These are phyloP conservation scores for Aulostomus chinensis DNA, from an alignment of 2,797 vertebrate genomes.

Conservation along the genomic window DNA sequence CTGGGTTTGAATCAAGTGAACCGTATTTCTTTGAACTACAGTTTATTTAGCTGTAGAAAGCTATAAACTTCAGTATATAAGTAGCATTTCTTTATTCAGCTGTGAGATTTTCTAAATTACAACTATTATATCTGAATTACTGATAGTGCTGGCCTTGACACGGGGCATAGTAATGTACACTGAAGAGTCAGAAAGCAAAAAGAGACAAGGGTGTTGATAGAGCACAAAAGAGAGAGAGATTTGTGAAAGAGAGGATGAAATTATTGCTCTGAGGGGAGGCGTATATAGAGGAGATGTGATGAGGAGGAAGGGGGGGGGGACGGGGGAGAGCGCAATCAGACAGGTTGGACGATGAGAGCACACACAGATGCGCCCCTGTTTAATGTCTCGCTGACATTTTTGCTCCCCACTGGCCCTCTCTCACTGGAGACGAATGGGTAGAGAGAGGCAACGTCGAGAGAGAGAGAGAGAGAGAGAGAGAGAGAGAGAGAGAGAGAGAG, in stretches of 20 bases:
- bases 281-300: constrained; percentile 45
- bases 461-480: constrained; percentile 19
- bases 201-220: constrained; percentile 56
- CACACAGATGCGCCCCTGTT: constrained; percentile 79
- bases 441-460: constrained; percentile 32
- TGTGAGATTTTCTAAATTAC: constrained; percentile 1
- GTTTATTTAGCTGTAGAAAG: too few species aligned
- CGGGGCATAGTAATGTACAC: constrained; percentile 14
- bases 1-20: too few species aligned
- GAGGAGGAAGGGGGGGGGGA: constrained; percentile 30
- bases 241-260: constrained; percentile 59
- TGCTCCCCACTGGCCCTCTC: constrained; percentile 59
- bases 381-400: constrained; percentile 87
- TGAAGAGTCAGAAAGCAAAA: constrained; percentile 41
- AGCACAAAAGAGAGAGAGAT: constrained; percentile 58
- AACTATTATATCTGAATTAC: constrained; percentile 22
- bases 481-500: constrained; percentile 26
- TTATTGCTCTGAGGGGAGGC: constrained; percentile 63
- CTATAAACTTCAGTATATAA: too few species aligned
- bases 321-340: constrained; percentile 63
- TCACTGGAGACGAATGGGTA: constrained; percentile 57
- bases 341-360: constrained; percentile 77
- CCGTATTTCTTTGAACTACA: too few species aligned
- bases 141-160: constrained; percentile 25
- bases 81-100: background rate